A percentile compares a stretch with the other conserved stretches of the same genome.
Evolutionary conservation across 2,113 vertebrate genomes (phyloP).

Genomic region (Sialia sialis): DNA sequence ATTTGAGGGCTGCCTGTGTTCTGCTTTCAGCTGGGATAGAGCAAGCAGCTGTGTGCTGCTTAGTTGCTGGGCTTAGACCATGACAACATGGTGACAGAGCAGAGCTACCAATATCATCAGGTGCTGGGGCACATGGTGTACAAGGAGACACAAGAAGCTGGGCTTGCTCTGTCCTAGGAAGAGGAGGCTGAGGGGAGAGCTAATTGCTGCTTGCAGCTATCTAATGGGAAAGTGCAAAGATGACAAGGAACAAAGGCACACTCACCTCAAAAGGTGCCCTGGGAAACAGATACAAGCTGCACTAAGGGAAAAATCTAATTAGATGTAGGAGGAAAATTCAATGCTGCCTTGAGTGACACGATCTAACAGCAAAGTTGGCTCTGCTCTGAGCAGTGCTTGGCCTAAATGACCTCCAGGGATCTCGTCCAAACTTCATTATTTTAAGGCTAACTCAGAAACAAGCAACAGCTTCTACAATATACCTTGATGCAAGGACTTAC

Average conservation of each 20-base stretch:
- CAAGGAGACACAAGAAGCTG: background rate
- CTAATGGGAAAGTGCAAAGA: background rate
- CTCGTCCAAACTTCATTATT: background rate
- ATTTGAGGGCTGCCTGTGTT: background rate
- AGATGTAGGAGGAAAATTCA: background rate
- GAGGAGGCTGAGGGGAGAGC: background rate
- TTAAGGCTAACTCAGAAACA: background rate
- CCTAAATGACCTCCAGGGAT: background rate
- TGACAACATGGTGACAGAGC: rapidly evolving
- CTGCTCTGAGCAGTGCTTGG: background rate
- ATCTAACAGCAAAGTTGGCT: background rate
- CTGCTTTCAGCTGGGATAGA: background rate
- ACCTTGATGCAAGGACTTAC: background rate
- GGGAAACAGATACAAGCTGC: background rate
- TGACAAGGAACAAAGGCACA: background rate
- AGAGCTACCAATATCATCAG: background rate
- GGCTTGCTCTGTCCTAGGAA: background rate
- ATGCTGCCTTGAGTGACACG: background rate
- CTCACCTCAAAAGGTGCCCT: background rate
- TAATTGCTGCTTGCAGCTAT: background rate
- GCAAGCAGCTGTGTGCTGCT: background rate
- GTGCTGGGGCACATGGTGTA: background rate
- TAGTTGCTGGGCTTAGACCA: background rate
- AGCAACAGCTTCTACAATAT: background rate
- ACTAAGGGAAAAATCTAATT: background rate